Conservation (phyloP, 2,888 invertebrate species). For the Tipula helvola region DNA sequence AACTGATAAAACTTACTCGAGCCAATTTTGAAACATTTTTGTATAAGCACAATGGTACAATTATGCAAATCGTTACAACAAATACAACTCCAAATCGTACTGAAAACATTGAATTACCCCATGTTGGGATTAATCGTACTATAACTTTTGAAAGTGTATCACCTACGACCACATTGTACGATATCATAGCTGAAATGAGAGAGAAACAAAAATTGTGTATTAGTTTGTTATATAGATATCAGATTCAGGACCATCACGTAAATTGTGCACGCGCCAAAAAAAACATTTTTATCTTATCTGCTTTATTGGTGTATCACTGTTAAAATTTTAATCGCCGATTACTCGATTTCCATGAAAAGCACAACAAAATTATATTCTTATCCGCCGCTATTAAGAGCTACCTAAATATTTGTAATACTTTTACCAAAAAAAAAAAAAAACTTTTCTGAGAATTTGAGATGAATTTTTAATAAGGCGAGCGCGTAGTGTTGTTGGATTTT, state of each 20-base stretch:
- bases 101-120: slow-evolving; percentile 35
- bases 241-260: background rate
- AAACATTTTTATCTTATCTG: no score
- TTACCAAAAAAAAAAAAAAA: no score
- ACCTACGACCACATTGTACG: slow-evolving; percentile 77
- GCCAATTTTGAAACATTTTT: slow-evolving; percentile 48
- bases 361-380: no score
- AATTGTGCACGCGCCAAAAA: background rate
- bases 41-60: slow-evolving; percentile 67
- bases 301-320: no score
- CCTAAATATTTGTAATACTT: no score
- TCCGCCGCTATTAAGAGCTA: no score
- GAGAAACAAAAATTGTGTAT: background rate
- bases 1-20: slow-evolving; percentile 34
- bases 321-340: no score
- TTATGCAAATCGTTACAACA: slow-evolving; percentile 57
- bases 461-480: no score
- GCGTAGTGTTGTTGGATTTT: no score
- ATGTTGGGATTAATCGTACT: slow-evolving; percentile 47
- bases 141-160: slow-evolving; percentile 75
- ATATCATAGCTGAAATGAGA: slow-evolving; percentile 62
- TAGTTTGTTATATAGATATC: background rate
- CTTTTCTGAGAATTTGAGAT: no score
- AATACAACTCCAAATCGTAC: slow-evolving; percentile 45
- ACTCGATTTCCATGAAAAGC: no score